These are phyloP conservation scores for Drosophila athabasca DNA, from an alignment of 1,140 invertebrate genomes.

Conservation along the genomic window DNA sequence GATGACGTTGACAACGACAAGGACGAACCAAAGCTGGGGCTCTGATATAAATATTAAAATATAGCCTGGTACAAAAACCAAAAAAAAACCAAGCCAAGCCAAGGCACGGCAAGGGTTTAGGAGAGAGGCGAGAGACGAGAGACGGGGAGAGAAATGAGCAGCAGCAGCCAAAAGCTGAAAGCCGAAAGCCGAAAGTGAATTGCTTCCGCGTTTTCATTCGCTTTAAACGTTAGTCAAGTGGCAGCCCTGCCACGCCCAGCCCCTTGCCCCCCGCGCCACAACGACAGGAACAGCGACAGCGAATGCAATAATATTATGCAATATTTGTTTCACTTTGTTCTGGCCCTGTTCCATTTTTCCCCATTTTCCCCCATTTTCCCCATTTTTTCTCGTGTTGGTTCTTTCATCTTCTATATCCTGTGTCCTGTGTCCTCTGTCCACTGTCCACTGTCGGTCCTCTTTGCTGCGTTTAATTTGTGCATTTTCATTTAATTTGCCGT, in stretches of 20 bases:
- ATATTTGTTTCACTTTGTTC: conserved; percentile 70
- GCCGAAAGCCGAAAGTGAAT: conserved; percentile 66
- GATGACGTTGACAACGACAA: conserved; percentile 61
- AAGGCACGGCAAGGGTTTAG: no score
- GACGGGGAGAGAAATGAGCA: conserved; percentile 23
- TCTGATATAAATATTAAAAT: conserved; percentile 75
- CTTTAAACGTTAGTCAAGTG: conserved; percentile 54
- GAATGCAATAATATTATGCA: conserved; percentile 69
- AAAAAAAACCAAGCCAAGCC: neutral
- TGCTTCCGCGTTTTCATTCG: conserved; percentile 65
- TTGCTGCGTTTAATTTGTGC: conserved; percentile 51
- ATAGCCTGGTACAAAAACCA: conserved; percentile 26
- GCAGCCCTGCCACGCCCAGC: conserved; percentile 3
- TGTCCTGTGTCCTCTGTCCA: neutral
- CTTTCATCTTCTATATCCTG: conserved; percentile 5
- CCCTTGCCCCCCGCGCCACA: neutral
- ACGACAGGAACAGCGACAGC: neutral
- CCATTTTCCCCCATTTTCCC: conserved; percentile 5
- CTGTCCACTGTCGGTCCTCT: neutral
- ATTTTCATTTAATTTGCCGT: conserved; percentile 61
- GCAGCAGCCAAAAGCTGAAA: conserved; percentile 43
- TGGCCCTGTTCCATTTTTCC: conserved; percentile 19
- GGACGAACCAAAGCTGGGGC: conserved; percentile 35
- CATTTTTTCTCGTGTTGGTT: neutral
- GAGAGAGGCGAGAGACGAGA: no score